Evolutionary conservation across 2,113 vertebrate genomes (phyloP).

Genomic region (Narcine bancroftii): DNA sequence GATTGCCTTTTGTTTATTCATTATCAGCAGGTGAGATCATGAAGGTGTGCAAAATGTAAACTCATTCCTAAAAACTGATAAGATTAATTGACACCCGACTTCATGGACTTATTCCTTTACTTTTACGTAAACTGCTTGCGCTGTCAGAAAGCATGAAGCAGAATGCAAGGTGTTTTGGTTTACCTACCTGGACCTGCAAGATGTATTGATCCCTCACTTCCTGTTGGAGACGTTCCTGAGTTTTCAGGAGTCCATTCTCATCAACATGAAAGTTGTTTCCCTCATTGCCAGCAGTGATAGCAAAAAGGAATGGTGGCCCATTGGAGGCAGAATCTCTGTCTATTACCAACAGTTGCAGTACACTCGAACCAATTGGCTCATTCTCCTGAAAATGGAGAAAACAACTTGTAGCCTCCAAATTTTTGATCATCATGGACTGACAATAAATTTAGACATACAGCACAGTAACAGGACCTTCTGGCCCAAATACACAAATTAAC

Average conservation of each 20-base stretch:
- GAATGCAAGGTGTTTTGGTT: background rate
- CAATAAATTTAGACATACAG: background rate
- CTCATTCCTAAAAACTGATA: background rate
- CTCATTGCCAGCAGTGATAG: conserved; percentile 74
- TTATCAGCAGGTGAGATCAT: background rate
- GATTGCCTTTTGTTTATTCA: conserved; percentile 7
- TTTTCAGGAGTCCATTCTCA: conserved; percentile 76
- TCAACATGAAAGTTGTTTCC: conserved; percentile 75
- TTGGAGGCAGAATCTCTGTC: conserved; percentile 84
- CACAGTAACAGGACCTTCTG: too few relatives aligned
- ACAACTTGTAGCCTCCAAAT: background rate
- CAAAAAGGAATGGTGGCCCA: conserved; percentile 79
- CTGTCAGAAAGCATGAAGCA: background rate
- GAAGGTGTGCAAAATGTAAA: background rate
- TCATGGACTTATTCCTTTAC: background rate
- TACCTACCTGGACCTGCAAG: conserved; percentile 79
- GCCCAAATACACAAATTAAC: too few relatives aligned
- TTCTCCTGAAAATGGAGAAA: conserved; percentile 66
- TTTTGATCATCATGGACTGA: too few relatives aligned
- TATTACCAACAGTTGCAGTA: conserved; percentile 76
- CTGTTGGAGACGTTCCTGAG: conserved; percentile 62
- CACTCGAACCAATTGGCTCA: conserved; percentile 63
- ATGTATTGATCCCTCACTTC: conserved; percentile 64
- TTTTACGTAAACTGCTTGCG: background rate
- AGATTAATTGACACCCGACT: background rate